Percentiles rank a stretch among this genome's conserved stretches.
These are phyloP conservation scores for Ecliptopera silaceata DNA, from an alignment of 2,888 invertebrate genomes.

Conservation along the genomic window DNA sequence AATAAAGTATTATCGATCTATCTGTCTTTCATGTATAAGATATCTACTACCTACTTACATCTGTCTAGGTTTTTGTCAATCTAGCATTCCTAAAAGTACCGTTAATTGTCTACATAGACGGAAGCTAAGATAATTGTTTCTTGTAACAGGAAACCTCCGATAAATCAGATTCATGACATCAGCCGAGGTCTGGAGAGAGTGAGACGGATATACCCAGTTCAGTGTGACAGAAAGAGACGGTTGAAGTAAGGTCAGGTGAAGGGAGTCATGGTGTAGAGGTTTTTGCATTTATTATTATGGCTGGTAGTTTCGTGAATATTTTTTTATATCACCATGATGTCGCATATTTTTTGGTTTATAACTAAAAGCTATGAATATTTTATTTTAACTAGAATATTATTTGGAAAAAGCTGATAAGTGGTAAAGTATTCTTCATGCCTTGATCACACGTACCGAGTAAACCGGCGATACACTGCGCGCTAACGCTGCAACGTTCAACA, in stretches of 20 bases:
- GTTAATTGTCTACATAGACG: not conserved
- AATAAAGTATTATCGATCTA: no score
- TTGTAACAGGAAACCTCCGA: slow-evolving; percentile 18
- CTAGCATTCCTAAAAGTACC: not conserved
- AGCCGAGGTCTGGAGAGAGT: slow-evolving; percentile 15
- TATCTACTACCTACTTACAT: no score
- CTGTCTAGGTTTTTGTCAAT: not conserved
- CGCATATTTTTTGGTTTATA: no score
- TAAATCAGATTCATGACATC: slow-evolving; percentile 21
- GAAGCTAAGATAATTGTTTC: slow-evolving; percentile 22
- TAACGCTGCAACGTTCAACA: no score
- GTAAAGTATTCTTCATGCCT: no score
- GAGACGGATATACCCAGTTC: slow-evolving; percentile 18
- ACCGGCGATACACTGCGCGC: no score
- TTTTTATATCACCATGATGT: no score
- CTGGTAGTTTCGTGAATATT: not conserved
- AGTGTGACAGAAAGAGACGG: slow-evolving; percentile 24
- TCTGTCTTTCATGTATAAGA: no score
- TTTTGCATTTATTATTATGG: slow-evolving; percentile 17
- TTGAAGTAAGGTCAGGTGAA: slow-evolving; percentile 37
- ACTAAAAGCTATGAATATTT: no score
- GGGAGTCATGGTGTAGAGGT: slow-evolving; percentile 28
- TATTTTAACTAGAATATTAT: no score
- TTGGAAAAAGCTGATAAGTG: no score
- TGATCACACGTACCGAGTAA: no score